phyloP scores from a whole-genome alignment of 53 echinoderm and acorn worm species.

The Luidia sarsii region DNA sequence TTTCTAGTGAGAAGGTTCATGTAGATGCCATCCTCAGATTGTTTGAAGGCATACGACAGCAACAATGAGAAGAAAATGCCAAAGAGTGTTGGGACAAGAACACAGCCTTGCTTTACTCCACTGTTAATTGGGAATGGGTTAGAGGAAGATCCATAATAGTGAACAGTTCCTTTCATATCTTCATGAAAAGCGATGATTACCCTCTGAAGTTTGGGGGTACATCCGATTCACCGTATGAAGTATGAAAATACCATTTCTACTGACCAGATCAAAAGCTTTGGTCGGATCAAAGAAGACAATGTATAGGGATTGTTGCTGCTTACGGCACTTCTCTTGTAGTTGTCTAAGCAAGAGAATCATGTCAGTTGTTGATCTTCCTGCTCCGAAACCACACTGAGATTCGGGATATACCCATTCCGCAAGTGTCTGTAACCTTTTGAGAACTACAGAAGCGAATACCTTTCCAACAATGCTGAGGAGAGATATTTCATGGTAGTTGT shows the following conservation, averaged over 20 bases:
- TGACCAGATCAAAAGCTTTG: slow-evolving; percentile 29
- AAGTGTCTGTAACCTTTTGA: slow-evolving; percentile 12
- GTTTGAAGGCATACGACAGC: not conserved
- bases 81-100: slow-evolving; percentile 46
- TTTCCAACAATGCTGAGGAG: not conserved
- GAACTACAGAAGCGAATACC: not conserved
- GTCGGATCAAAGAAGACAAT: slow-evolving; percentile 23
- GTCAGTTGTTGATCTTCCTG: slow-evolving; percentile 10
- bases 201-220: not conserved
- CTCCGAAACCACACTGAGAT: slow-evolving; percentile 34
- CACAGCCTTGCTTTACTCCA: slow-evolving; percentile 38
- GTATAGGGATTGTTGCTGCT: not conserved
- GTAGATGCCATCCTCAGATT: not conserved
- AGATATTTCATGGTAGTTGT: not conserved
- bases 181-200: slow-evolving; percentile 3
- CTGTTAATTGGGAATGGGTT: not conserved
- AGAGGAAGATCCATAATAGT: not conserved
- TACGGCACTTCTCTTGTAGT: slow-evolving; percentile 10
- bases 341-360: slow-evolving; percentile 4
- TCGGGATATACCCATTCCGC: slow-evolving; percentile 30
- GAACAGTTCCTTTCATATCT: not conserved
- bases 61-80: slow-evolving; percentile 11
- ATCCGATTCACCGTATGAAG: not conserved
- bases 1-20: not conserved
- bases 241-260: not conserved